phyloP scores from a whole-genome alignment of 2,797 vertebrate species.

The Falco columbarius region DNA sequence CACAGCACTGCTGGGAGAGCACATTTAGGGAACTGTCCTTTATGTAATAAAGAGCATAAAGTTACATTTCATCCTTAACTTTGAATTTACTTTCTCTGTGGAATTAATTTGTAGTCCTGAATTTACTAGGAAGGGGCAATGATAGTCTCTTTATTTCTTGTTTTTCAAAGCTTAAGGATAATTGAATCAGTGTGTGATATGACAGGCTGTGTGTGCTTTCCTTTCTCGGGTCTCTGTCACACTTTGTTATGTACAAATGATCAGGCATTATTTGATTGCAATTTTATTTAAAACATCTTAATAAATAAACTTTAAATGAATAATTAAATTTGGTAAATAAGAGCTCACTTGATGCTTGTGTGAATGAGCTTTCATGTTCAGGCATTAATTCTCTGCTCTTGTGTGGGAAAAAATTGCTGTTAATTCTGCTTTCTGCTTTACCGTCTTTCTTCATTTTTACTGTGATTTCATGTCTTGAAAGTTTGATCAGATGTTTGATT shows the following conservation, averaged over 20 bases:
- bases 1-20: not conserved
- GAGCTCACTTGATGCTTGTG: constrained; percentile 7
- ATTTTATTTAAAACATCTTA: constrained; percentile 44
- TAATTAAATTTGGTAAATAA: constrained; percentile 71
- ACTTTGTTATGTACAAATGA: constrained; percentile 16
- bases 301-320: constrained; percentile 59
- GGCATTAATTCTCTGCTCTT: constrained; percentile 21
- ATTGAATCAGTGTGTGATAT: constrained; percentile 51
- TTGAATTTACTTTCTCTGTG: constrained; percentile 46
- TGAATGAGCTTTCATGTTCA: constrained; percentile 54
- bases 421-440: constrained; percentile 29
- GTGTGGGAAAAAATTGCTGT: not conserved
- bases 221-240: constrained; percentile 12
- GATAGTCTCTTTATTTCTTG: constrained; percentile 27
- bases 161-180: constrained; percentile 66
- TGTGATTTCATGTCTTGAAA: constrained; percentile 12
- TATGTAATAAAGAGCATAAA: constrained; percentile 7
- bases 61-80: constrained; percentile 22
- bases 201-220: not conserved
- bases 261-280: constrained; percentile 14
- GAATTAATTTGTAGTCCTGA: constrained; percentile 52
- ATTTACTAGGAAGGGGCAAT: constrained; percentile 44
- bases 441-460: constrained; percentile 37
- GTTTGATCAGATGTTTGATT: constrained; percentile 28
- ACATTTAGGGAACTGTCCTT: not conserved